Evolutionary conservation across 1,140 invertebrate genomes (phyloP).

Genomic region (Batillaria attramentaria): DNA sequence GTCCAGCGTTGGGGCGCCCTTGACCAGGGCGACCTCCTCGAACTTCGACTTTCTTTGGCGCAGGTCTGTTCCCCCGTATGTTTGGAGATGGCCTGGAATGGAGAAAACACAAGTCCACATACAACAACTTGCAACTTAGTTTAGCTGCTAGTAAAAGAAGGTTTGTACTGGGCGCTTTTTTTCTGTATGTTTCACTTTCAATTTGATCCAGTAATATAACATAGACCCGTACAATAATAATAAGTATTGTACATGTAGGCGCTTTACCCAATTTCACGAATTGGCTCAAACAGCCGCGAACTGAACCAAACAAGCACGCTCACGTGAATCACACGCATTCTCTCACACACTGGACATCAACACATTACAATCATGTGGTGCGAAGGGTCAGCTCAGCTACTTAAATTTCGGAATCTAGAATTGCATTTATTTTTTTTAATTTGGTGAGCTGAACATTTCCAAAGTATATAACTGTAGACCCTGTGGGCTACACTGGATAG

Average conservation of each 20-base stretch:
- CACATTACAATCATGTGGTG: too few species aligned
- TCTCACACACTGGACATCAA: too few species aligned
- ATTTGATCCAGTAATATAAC: neutral
- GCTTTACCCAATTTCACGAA: neutral
- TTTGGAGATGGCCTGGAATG: conserved; percentile 32
- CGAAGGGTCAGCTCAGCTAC: too few species aligned
- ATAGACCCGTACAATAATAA: neutral
- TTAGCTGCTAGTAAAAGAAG: neutral
- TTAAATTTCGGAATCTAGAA: too few species aligned
- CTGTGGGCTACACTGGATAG: neutral
- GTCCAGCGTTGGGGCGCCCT: neutral
- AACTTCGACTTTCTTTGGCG: neutral
- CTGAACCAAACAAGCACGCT: too few species aligned
- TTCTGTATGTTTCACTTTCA: too few species aligned
- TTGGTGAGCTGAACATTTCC: neutral
- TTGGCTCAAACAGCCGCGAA: too few species aligned
- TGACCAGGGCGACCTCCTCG: conserved; percentile 3
- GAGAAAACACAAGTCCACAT: conserved; percentile 8
- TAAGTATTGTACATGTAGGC: neutral
- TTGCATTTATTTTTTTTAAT: too few species aligned
- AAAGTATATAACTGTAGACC: neutral
- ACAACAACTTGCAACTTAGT: neutral
- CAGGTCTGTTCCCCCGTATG: neutral
- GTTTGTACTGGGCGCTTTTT: too few species aligned
- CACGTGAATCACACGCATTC: too few species aligned